Base-by-base conservation (phyloP, 2,888 invertebrate species). In the Lasioglossum calceatum region DNA sequence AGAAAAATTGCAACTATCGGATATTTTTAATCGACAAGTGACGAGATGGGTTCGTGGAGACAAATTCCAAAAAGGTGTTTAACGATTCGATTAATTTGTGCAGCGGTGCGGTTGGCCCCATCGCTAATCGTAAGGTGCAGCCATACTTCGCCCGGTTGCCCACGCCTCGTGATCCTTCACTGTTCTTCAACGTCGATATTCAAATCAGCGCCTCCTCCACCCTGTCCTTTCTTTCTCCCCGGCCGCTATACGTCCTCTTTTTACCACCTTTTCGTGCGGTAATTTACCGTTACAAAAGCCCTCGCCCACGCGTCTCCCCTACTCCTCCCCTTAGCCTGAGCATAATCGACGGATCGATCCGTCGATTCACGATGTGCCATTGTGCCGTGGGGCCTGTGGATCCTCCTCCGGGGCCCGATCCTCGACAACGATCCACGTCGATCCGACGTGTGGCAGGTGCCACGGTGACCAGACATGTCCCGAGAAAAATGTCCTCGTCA, bases 171-270 rank as follows among this genome's bases (percentile, higher is more conserved):
- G 87, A 92, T 92, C 90, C 92, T 90, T 92, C 92, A 91, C 91
- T 90, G 91, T 92, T 91, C 92, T 83, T 92, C 91, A 87, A 84
- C 91, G 92, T 92, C 92, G 89, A 92, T 92, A 93, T 93, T 92
- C 92, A 92, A 92, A 92, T 92, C 92, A 90, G 87, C 88, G 91
- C 87, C 88, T 87, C 91, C 89, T 90, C 87, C 88, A 89, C 90
- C 90, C 90, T 84, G 85, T 88, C 84, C 87, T 88, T 85, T 82
- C 79, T 81, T 79, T 84, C 86, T 77, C 85, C 77, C 54, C 54
- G 54, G 79, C 81, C 82, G 36, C 72, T 74, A 84, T 74, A 84
- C 90, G 90, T 91, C 91, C 91, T 87, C 89, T 91, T 91, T 90
- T 91, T 91, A 89, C 86, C 91, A 90, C 88, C 91, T 91, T 91